Conservation (phyloP, 1,140 invertebrate species). For the Dendroctonus valens region DNA sequence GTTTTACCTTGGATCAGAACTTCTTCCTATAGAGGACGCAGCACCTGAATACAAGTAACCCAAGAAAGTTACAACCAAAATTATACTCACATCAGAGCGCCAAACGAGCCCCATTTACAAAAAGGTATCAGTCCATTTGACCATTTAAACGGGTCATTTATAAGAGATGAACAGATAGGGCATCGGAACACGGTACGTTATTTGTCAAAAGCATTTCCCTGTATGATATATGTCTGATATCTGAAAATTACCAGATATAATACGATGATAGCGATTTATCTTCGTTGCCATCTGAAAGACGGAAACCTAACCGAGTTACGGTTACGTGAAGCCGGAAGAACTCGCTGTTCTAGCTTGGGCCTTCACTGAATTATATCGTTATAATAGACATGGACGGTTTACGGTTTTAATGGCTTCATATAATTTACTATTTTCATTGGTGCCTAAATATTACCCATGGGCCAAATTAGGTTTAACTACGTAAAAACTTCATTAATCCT, state of each 20-base stretch:
- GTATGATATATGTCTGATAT: conserved; percentile 34
- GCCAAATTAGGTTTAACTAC: too few species aligned
- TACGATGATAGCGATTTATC: conserved; percentile 32
- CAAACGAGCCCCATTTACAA: conserved; percentile 4
- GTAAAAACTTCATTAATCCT: too few species aligned
- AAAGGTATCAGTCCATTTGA: conserved; percentile 20
- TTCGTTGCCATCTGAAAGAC: conserved; percentile 23
- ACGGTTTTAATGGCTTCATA: conserved; percentile 28
- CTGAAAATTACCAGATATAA: conserved; percentile 32
- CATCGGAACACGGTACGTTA: conserved; percentile 30
- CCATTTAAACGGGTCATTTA: conserved; percentile 35
- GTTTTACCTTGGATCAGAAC: too few species aligned
- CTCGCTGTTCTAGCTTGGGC: conserved; percentile 16
- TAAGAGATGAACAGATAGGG: conserved; percentile 33
- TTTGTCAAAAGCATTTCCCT: conserved; percentile 34
- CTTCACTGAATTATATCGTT: conserved; percentile 28
- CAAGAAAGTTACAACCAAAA: too few species aligned
- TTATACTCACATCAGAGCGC: too few species aligned
- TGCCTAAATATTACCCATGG: too few species aligned
- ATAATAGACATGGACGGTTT: conserved; percentile 32
- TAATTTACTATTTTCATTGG: too few species aligned
- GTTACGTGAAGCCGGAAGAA: conserved; percentile 33
- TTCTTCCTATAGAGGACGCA: too few species aligned
- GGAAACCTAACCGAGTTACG: conserved; percentile 31
- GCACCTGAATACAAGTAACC: too few species aligned